Conservation (phyloP, 2,113 vertebrate genomes). For the Sphyrna mokarran region DNA sequence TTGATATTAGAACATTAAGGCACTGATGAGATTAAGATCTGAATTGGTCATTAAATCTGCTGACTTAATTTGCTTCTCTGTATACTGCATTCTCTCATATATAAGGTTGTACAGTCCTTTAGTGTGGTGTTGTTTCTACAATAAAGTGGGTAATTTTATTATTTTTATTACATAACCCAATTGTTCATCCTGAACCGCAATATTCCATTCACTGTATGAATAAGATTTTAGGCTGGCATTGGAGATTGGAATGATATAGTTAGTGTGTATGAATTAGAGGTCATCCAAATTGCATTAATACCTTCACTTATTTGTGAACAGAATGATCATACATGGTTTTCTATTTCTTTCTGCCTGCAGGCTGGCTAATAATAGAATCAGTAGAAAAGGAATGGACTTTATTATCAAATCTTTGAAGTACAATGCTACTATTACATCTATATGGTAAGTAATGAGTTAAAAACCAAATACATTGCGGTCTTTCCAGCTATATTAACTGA, state of each 20-base stretch:
- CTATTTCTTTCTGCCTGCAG: constrained; percentile 48
- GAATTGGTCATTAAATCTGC: too few species aligned
- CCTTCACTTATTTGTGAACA: background rate
- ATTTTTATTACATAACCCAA: background rate
- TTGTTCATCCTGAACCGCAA: background rate
- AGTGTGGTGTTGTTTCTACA: background rate
- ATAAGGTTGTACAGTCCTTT: background rate
- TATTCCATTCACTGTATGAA: background rate
- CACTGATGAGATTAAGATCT: too few species aligned
- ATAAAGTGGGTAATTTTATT: background rate
- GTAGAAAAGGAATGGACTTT: constrained; percentile 59
- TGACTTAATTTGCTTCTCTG: too few species aligned
- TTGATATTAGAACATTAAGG: too few species aligned
- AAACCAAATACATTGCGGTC: background rate
- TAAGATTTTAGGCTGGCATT: background rate
- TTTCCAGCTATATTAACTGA: background rate
- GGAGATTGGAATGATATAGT: background rate
- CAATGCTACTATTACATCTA: constrained; percentile 57
- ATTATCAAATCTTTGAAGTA: constrained; percentile 58
- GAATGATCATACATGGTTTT: background rate
- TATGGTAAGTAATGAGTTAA: constrained; percentile 58
- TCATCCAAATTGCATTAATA: background rate
- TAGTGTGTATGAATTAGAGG: background rate
- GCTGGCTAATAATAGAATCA: constrained; percentile 68
- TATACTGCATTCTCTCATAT: too few species aligned